phyloP scores from a whole-genome alignment of 1,140 invertebrate species.

The Drosophila gunungcola region DNA sequence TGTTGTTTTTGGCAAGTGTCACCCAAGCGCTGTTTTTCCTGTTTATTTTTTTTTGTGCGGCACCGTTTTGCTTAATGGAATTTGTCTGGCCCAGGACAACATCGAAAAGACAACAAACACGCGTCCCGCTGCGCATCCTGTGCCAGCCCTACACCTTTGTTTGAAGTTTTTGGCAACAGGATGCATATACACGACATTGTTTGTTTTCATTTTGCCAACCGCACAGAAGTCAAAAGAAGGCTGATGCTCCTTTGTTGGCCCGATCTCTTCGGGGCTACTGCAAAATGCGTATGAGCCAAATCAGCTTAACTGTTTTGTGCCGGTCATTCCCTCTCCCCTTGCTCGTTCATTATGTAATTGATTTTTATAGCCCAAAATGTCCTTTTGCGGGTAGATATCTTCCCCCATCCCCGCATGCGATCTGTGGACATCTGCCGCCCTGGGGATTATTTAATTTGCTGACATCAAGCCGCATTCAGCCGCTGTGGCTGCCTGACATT shows the following conservation, averaged over 20 bases:
- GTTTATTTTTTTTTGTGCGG: slow-evolving; percentile 1
- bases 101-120: slow-evolving; percentile 20
- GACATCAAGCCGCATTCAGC: slow-evolving; percentile 45
- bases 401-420: background rate
- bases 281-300: slow-evolving; percentile 27
- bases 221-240: slow-evolving; percentile 59
- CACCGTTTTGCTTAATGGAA: slow-evolving; percentile 43
- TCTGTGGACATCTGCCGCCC: slow-evolving; percentile 56
- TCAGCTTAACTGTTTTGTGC: slow-evolving; percentile 35
- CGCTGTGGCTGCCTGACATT: slow-evolving; percentile 39
- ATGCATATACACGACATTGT: slow-evolving; percentile 36
- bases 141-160: slow-evolving; percentile 39
- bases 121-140: slow-evolving; percentile 57
- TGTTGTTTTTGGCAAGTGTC: slow-evolving; percentile 18
- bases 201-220: slow-evolving; percentile 57
- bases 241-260: slow-evolving; percentile 39
- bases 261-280: slow-evolving; percentile 29
- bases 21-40: slow-evolving; percentile 7
- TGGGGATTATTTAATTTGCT: slow-evolving; percentile 67
- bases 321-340: slow-evolving; percentile 2
- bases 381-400: slow-evolving; percentile 18
- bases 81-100: slow-evolving; percentile 27
- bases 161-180: slow-evolving; percentile 57
- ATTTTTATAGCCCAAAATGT: slow-evolving; percentile 57
- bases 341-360: slow-evolving; percentile 62